Base-by-base conservation (phyloP, 1,140 invertebrate genomes). In the Nymphalis io region DNA sequence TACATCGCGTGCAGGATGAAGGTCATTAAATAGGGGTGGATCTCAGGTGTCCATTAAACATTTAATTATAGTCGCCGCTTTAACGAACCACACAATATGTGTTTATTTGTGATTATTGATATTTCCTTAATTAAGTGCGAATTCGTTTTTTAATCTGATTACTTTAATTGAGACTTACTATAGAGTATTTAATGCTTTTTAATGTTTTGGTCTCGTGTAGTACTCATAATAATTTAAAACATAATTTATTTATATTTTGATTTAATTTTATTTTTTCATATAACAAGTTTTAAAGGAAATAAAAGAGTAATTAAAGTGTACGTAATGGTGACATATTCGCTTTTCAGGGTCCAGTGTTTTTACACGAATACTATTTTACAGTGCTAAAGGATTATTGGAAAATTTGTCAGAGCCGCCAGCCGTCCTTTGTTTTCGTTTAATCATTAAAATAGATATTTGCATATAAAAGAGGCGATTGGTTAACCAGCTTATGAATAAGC, bases 381-480 rank as follows among this genome's bases (percentile, higher is more conserved):
- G 79, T 78, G 76, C 76, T 78, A 77, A 75, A 79, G 83, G 78
- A 81, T 85, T 85, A 85, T 84, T 81, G 80, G 80, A 78, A 79
- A 84, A 84, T 84, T 85, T 82, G 80, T 85, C 80, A 83, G 74
- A 68, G 65, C 69, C 68, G 73, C 75, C 66, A 73, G 62, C 65
- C 60, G 64, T 62, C 68, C 71, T 76, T 79, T 79, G 78, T 81
- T 83, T 78, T 80, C 76, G 68, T 80, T 80, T 78, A 81, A 81
- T 83, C 70, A 80, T 82, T 78, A 75, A 83, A 78, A 80, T 59
- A 61, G 40, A 60, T 68, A 53, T 48, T 12, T 33, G 16, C 13
- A 18, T 27, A 39, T 27, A 63, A 70, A 70, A 58, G 16, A 40
- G 42, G 39, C 44, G 60, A 70, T 60, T 51, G 23, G 20, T 48